Percentiles rank a stretch among this genome's conserved stretches.
Conservation (phyloP, 37 sponge, comb jelly and placozoan genomes). For the Halichondria panicea region DNA sequence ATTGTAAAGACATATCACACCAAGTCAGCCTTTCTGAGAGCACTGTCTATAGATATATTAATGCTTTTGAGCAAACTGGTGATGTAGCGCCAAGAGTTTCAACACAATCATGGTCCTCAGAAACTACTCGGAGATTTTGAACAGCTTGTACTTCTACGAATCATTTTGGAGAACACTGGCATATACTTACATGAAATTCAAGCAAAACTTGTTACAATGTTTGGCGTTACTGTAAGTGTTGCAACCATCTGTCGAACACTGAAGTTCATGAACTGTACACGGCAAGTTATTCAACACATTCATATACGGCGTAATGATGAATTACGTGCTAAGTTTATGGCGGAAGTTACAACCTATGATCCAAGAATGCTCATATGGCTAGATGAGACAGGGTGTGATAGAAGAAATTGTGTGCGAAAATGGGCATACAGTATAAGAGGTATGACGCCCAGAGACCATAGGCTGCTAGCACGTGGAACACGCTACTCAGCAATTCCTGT, state of each 20-base stretch:
- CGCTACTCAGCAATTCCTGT: constrained; percentile 34
- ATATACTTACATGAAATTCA: constrained; percentile 36
- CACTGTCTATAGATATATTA: constrained; percentile 11
- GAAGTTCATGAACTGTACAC: constrained; percentile 17
- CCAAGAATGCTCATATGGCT: constrained; percentile 25
- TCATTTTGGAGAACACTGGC: constrained; percentile 28
- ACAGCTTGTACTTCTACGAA: constrained; percentile 15
- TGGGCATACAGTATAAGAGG: constrained; percentile 16
- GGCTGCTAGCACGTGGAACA: constrained; percentile 9
- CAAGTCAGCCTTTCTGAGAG: not conserved
- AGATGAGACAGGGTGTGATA: constrained; percentile 35
- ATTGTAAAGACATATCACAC: not conserved
- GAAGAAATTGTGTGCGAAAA: constrained; percentile 21
- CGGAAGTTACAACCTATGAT: constrained; percentile 26
- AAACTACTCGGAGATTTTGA: constrained; percentile 22
- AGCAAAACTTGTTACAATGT: not conserved
- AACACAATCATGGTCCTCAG: constrained; percentile 14
- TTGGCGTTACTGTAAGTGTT: constrained; percentile 15
- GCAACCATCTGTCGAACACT: constrained; percentile 22
- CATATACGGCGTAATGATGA: constrained; percentile 18
- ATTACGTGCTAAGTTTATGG: constrained; percentile 9
- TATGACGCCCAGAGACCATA: constrained; percentile 8
- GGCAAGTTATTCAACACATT: constrained; percentile 11
- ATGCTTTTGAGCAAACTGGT: constrained; percentile 17
- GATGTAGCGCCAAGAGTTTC: constrained; percentile 25